phyloP scores from a whole-genome alignment of 2,113 vertebrate species.

The Vanacampus margaritifer region DNA sequence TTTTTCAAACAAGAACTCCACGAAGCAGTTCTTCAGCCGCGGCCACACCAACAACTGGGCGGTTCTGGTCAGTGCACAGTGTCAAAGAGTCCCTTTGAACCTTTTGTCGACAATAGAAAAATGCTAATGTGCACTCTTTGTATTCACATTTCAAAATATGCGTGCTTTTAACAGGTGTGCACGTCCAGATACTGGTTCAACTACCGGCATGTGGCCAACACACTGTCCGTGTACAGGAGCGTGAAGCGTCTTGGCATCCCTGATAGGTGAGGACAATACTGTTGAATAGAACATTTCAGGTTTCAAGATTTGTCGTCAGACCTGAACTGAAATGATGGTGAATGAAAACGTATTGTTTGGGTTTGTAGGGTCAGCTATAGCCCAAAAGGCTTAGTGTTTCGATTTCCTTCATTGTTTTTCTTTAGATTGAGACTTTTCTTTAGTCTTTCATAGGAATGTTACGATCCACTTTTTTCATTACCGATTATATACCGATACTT shows the following conservation, averaged over 20 bases:
- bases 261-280: conserved; percentile 79
- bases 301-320: neutral
- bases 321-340: too few species aligned
- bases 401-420: too few species aligned
- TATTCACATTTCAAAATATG: too few species aligned
- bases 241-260: conserved; percentile 97
- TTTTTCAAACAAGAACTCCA: conserved; percentile 71
- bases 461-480: too few species aligned
- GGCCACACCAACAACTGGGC: conserved; percentile 99
- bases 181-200: conserved; percentile 99
- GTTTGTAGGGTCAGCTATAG: too few species aligned
- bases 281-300: neutral
- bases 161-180: conserved; percentile 78
- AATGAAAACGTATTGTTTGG: too few species aligned
- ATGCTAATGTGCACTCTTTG: neutral
- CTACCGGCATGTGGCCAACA: conserved; percentile 97
- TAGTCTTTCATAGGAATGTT: too few species aligned
- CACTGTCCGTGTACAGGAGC: conserved; percentile 93
- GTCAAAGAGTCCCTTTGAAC: neutral
- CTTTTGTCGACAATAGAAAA: neutral
- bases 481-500: too few species aligned
- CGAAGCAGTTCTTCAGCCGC: conserved; percentile 87
- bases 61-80: conserved; percentile 78
- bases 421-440: too few species aligned
- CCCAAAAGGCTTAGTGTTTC: too few species aligned